These are phyloP conservation scores for Charina bottae DNA, from an alignment of 2,113 vertebrate genomes.

Conservation along the genomic window DNA sequence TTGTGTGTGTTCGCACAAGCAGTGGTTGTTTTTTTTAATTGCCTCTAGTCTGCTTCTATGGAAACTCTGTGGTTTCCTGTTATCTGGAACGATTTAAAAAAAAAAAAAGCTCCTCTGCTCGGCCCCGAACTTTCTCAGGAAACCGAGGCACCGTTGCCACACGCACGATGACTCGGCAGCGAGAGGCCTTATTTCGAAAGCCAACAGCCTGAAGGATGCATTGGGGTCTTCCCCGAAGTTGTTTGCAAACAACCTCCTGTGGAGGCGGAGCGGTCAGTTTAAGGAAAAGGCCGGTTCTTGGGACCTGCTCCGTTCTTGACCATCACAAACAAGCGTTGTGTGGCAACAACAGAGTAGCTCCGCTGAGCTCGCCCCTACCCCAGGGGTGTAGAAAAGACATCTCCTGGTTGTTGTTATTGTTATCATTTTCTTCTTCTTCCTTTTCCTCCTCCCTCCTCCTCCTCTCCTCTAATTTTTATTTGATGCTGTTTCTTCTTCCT, in stretches of 20 bases:
- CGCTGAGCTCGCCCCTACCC: neutral
- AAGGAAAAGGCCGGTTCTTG: no score
- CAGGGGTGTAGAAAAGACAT: neutral
- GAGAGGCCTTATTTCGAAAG: neutral
- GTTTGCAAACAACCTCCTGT: neutral
- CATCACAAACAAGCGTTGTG: neutral
- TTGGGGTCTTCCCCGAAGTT: neutral
- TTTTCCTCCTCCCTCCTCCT: neutral
- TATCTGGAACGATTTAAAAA: neutral
- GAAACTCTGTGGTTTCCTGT: slow-evolving; percentile 1
- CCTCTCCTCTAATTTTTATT: neutral
- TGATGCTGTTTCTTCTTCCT: neutral
- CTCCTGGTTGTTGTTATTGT: neutral
- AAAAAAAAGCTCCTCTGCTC: neutral
- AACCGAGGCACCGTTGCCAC: neutral
- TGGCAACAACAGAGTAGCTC: neutral
- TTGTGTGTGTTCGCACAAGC: neutral
- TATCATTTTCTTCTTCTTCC: neutral
- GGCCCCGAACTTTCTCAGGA: neutral
- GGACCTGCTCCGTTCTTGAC: neutral
- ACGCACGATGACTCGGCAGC: neutral
- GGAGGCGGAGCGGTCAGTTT: neutral
- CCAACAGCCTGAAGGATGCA: neutral
- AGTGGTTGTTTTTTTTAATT: neutral
- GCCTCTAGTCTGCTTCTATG: neutral